These are phyloP conservation scores for Allacma fusca DNA, from an alignment of 2,888 invertebrate species.

Conservation along the genomic window DNA sequence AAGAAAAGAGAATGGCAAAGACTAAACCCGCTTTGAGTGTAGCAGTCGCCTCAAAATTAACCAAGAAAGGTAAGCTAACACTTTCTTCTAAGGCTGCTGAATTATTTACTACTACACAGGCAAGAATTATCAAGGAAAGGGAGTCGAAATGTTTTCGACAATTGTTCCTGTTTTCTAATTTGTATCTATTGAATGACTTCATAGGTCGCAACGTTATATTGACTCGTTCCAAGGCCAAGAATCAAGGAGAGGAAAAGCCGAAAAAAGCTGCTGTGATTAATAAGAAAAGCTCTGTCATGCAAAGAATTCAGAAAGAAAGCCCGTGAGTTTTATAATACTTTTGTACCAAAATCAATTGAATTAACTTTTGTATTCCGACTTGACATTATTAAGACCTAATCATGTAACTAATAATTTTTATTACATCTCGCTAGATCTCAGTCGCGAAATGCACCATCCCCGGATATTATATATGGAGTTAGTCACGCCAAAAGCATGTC, in stretches of 20 bases:
- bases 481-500: slow-evolving; percentile 40
- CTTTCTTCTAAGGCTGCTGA: too few relatives aligned
- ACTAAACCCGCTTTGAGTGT: slow-evolving; percentile 50
- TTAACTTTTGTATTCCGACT: too few relatives aligned
- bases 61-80: slow-evolving; percentile 57
- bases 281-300: slow-evolving; percentile 19
- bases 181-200: not conserved
- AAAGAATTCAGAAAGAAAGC: slow-evolving; percentile 24
- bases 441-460: slow-evolving; percentile 60
- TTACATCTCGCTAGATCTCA: slow-evolving; percentile 22
- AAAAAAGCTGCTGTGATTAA: not conserved
- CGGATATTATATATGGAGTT: slow-evolving; percentile 60
- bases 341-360: too few relatives aligned
- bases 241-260: slow-evolving; percentile 20
- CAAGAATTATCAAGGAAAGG: too few relatives aligned
- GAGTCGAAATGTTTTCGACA: too few relatives aligned
- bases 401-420: too few relatives aligned
- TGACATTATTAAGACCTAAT: too few relatives aligned
- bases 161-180: too few relatives aligned
- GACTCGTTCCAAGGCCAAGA: slow-evolving; percentile 54
- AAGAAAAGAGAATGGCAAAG: slow-evolving; percentile 54
- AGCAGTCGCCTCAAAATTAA: slow-evolving; percentile 53
- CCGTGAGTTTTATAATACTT: slow-evolving; percentile 16
- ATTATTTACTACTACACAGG: too few relatives aligned
- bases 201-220: slow-evolving; percentile 53